Conservation (phyloP, 2,888 invertebrate genomes). For the Himalopsyche kuldschensis region DNA sequence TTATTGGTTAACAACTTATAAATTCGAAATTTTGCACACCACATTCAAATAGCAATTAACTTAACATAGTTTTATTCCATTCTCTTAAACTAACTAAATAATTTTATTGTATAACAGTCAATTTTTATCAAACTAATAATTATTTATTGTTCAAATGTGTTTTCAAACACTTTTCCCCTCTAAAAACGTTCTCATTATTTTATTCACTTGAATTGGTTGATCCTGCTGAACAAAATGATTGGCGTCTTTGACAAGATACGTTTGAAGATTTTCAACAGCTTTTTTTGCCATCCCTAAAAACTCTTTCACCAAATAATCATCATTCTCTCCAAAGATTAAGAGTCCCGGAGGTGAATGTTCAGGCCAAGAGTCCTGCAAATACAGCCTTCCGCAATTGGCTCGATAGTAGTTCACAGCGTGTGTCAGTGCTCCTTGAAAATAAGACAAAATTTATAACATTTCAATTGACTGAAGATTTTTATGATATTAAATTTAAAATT, state of each 20-base stretch:
- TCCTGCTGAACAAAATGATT: constrained; percentile 63
- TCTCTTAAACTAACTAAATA: neutral
- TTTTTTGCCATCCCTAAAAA: constrained; percentile 50
- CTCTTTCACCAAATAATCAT: constrained; percentile 46
- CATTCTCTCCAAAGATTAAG: constrained; percentile 53
- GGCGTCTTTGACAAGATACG: constrained; percentile 51
- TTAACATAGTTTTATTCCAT: neutral
- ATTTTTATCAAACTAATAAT: neutral
- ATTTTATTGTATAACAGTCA: neutral
- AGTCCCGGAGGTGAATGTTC: constrained; percentile 52
- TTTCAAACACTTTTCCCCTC: constrained; percentile 3
- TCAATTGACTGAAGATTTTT: no score
- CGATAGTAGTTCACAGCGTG: constrained; percentile 64
- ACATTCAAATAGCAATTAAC: no score
- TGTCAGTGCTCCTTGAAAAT: constrained; percentile 55
- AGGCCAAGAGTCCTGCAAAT: constrained; percentile 45
- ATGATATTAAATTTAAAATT: no score
- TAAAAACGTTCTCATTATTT: constrained; percentile 55
- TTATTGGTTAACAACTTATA: no score
- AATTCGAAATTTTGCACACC: no score
- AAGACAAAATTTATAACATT: neutral
- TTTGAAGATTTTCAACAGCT: constrained; percentile 52
- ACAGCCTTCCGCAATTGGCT: constrained; percentile 49
- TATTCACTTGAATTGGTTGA: constrained; percentile 57
- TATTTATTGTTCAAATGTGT: neutral